Base-by-base conservation (phyloP, 2,797 vertebrate species). In the Pangasius larnaudii region DNA sequence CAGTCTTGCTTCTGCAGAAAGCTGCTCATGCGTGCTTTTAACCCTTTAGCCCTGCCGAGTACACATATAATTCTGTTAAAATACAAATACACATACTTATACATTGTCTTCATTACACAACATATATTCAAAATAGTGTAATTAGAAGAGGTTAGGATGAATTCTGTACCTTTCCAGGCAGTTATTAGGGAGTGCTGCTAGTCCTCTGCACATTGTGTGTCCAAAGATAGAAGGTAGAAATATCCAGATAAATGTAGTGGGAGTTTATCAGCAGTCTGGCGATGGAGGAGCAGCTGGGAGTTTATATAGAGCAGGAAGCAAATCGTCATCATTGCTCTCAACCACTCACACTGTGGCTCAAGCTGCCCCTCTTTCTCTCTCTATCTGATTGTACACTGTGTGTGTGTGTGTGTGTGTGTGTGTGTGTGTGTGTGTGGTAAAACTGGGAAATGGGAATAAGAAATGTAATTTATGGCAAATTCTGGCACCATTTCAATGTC, bases 141-240 rank as follows among this genome's bases (percentile, higher is more conserved):
- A 61, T 0, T 63, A 1, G 16, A 11, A 72, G 22, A 33, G 9
- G 22, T 58, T 69, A 30, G 8, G 30, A 79, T 82, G 36, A 88
- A 33, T 84, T 18, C 71, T 93, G 93, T 97, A 99, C 98, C 97
- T 97, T 94, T 98, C 97, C 94, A 98, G 93, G 94, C 97, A 98
- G 94, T 95, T 92, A 92, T 92, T 94, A n/a, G 97, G 96, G 88
- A 98, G 95, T 0, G 95, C 91, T 90, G 96, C 89, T 87, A 98
- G 93, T 92, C 96, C 97, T 92, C 94, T 96, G 92, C 97, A 98
- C 97, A 98, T 98, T 91, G 83, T 94, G 91, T 92, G 85, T 67
- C 87, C 91, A 65, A 81, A 59, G 36, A 81, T 63, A 42, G 42
- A 42, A 42, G 46, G 87, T 46, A 82, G 79, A 84, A 84, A 91